These are phyloP conservation scores for Pteromalus puparum DNA, from an alignment of 1,140 invertebrate genomes.

Conservation along the genomic window DNA sequence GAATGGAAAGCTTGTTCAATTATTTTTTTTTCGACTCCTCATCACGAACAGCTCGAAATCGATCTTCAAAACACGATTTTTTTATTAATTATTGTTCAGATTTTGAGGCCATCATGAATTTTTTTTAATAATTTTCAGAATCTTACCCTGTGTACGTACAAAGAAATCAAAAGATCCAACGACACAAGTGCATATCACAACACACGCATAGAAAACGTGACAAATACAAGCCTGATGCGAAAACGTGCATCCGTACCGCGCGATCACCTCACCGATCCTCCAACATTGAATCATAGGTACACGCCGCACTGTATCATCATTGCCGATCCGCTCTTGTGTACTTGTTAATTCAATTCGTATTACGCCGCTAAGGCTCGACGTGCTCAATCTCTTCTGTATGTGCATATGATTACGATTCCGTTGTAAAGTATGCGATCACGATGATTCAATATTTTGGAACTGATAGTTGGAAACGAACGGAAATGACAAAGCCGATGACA, in stretches of 20 bases:
- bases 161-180: neutral
- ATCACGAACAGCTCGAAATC: neutral
- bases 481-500: neutral
- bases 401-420: no score
- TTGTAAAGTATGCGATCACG: neutral
- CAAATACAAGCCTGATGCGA: conserved; percentile 13
- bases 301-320: neutral
- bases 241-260: conserved; percentile 8
- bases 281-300: conserved; percentile 18
- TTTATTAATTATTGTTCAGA: neutral
- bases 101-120: neutral
- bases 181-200: neutral
- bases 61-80: neutral
- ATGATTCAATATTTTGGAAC: neutral
- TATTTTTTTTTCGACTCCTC: neutral
- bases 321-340: neutral
- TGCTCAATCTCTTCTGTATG: neutral
- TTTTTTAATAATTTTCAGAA: conserved; percentile 2
- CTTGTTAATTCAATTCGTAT: neutral
- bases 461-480: neutral
- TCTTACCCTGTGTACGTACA: neutral
- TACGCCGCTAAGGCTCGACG: neutral
- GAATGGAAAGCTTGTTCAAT: neutral
- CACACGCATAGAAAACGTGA: conserved; percentile 22
- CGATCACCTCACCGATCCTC: neutral